Conservation (phyloP, 2,113 vertebrate genomes). For the Pan paniscus region DNA sequence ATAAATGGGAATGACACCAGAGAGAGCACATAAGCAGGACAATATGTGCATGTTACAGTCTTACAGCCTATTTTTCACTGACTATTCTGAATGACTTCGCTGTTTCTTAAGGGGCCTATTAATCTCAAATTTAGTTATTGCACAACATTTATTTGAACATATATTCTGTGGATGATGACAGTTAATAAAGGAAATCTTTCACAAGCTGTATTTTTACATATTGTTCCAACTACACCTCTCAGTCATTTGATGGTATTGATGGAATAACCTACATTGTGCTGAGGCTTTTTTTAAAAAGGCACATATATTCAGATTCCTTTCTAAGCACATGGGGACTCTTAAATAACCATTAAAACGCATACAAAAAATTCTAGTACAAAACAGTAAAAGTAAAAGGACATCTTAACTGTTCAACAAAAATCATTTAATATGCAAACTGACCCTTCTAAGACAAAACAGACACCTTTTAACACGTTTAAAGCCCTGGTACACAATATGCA, state of each 20-base stretch:
- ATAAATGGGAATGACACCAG: conserved; percentile 94
- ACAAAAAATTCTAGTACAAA: conserved; percentile 77
- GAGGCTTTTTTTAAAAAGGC: conserved; percentile 76
- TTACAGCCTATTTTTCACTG: conserved; percentile 95
- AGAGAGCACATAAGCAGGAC: conserved; percentile 90
- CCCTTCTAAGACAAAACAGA: conserved; percentile 63
- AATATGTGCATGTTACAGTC: conserved; percentile 92
- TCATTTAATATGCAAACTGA: conserved; percentile 65
- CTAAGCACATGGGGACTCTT: conserved; percentile 86
- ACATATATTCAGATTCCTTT: conserved; percentile 89
- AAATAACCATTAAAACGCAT: conserved; percentile 89
- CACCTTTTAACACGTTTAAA: conserved; percentile 65
- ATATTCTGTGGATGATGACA: conserved; percentile 95
- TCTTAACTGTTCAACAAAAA: conserved; percentile 78
- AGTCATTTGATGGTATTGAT: conserved; percentile 89
- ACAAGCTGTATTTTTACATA: conserved; percentile 94
- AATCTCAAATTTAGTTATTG: conserved; percentile 95
- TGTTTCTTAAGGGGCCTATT: conserved; percentile 93
- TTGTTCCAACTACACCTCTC: conserved; percentile 84
- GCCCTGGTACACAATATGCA: conserved; percentile 25
- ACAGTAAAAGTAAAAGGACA: conserved; percentile 77
- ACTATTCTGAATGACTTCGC: conserved; percentile 87
- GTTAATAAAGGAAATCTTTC: conserved; percentile 96
- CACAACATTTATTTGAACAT: conserved; percentile 98
- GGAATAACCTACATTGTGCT: conserved; percentile 84